Percentiles rank a stretch among this genome's conserved stretches.
Evolutionary conservation across 2,888 invertebrate species (phyloP).

Genomic region (Cryptus viduatorius): DNA sequence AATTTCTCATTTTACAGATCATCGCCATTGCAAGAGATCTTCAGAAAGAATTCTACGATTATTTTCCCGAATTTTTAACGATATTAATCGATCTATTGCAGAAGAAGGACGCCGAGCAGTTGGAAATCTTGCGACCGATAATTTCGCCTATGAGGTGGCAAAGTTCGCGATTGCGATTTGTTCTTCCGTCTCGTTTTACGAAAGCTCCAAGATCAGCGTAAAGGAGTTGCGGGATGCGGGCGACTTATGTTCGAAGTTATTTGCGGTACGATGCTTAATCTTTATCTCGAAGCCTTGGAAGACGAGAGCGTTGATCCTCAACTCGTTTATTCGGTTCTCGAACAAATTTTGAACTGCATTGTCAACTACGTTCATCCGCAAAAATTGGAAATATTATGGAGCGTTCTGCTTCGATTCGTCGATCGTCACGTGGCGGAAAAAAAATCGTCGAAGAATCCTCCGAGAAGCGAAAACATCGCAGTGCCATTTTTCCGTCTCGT

Average conservation of each 20-base stretch:
- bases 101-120: conserved; percentile 92
- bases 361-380: no score
- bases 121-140: conserved; percentile 98
- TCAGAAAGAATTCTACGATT: conserved; percentile 94
- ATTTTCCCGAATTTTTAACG: conserved; percentile 92
- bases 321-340: conserved; percentile 87
- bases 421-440: conserved; percentile 78
- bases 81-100: conserved; percentile 90
- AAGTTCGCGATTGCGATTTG: conserved; percentile 92
- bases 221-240: conserved; percentile 93
- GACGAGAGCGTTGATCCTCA: conserved; percentile 84
- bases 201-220: conserved; percentile 88
- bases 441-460: conserved; percentile 77
- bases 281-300: conserved; percentile 89
- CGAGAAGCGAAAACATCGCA: conserved; percentile 80
- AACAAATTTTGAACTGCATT: no score
- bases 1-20: conserved; percentile 85
- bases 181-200: conserved; percentile 90
- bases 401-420: no score
- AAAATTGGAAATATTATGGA: no score
- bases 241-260: conserved; percentile 95
- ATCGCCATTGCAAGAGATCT: conserved; percentile 95
- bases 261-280: conserved; percentile 91
- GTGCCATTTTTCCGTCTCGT: conserved; percentile 85
- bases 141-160: conserved; percentile 97